phyloP scores from a whole-genome alignment of 2,113 vertebrate species.

The Notiomystis cincta region DNA sequence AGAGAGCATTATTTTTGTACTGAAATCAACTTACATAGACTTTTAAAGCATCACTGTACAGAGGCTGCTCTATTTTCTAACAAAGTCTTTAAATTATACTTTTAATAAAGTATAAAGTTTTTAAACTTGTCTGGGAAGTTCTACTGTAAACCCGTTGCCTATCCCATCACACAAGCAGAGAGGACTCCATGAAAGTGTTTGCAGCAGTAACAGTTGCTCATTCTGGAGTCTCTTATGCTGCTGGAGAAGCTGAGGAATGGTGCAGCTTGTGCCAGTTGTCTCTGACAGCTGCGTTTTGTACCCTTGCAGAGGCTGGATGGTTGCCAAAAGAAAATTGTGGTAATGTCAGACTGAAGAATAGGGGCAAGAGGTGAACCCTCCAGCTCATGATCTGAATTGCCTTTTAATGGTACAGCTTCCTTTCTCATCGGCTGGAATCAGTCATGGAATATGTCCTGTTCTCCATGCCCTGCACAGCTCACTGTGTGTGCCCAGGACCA shows the following conservation, averaged over 20 bases:
- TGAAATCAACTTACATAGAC: background rate
- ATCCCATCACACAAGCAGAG: background rate
- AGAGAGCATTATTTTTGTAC: background rate
- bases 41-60: background rate
- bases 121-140: background rate
- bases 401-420: background rate
- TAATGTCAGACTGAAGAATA: background rate
- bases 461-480: background rate
- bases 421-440: background rate
- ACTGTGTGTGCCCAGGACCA: background rate
- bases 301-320: background rate
- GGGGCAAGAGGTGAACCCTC: background rate
- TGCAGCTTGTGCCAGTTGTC: background rate
- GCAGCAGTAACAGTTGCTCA: background rate
- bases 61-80: background rate
- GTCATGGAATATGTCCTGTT: fast-evolving
- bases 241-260: background rate
- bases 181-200: background rate
- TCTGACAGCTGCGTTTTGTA: background rate
- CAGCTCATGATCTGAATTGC: background rate
- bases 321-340: background rate
- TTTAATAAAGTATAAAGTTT: conserved; percentile 54
- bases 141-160: background rate
- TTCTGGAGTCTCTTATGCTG: fast-evolving
- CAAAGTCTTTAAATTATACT: conserved; percentile 31